Base-by-base conservation (phyloP, 2,888 invertebrate species). In the Drosophila paracracens region DNA sequence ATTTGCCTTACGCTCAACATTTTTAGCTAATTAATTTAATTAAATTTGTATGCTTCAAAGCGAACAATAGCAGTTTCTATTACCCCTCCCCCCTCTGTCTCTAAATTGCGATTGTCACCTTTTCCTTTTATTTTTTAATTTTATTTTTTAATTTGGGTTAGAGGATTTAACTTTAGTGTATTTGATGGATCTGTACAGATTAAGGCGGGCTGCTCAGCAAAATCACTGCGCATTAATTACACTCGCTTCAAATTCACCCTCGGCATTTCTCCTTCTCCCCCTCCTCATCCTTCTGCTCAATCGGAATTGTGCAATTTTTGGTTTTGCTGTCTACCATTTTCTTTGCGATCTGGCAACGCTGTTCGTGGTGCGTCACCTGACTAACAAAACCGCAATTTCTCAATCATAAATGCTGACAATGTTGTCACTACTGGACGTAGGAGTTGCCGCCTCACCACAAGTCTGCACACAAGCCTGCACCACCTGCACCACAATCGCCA, bases 21-120 rank as follows among this genome's bases (percentile, higher is more conserved):
- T 87, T 46, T 77, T 70, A 65, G 75, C 71, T 79, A 83, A 83
- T 83, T 87, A 77, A 87, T 81, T 83, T 83, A 72, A 83, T 83
- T 81, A 73, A 83, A 83, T 83, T 78, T 81, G 75, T 78, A 74
- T 69, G 81, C 74, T 74, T 69, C 69, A 81, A 79, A 62, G 51
- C 48, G 54, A 62, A 57, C n/a, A 53, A 40, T 38, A 16, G 25
- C 46, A 18, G 52, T 27, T 53, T 35, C 35, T 59, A 54, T 68
- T 43, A 63, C 31, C 16, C n/a, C 35, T 5, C 18, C 8, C 53
- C 6, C 10, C 10, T 5, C 5, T 25, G 2, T 36, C 64, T 62
- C 56, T 64, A 67, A 67, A 70, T 64, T 59, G 70, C 53, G 59
- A 78, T 79, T 78, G 70, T 78, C 71, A 75, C 78, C 79, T 74